phyloP scores from a whole-genome alignment of 1,140 invertebrate species.

The Pseudoatta argentina region DNA sequence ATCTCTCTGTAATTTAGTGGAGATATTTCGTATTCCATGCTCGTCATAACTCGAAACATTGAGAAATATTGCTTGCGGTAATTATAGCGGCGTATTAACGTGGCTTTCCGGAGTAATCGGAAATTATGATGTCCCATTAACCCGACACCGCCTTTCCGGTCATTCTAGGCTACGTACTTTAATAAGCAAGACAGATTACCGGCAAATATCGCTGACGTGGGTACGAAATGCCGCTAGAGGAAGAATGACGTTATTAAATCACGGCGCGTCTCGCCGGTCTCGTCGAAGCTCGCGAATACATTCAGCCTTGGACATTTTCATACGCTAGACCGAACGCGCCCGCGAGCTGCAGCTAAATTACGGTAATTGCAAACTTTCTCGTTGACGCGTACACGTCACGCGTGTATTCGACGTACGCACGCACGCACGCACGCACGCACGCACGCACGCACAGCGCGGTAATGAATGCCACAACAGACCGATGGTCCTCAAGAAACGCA shows the following conservation, averaged over 20 bases:
- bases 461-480: constrained; percentile 25
- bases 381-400: constrained; percentile 39
- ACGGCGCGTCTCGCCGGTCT: not conserved
- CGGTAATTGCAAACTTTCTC: constrained; percentile 55
- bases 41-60: not conserved
- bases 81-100: not conserved
- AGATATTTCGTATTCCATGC: too few relatives aligned
- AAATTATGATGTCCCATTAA: constrained; percentile 19
- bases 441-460: not conserved
- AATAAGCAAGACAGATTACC: constrained; percentile 6
- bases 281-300: not conserved
- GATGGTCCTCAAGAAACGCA: constrained; percentile 11
- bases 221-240: not conserved
- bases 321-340: not conserved
- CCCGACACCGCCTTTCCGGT: not conserved
- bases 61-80: constrained; percentile 19
- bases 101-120: not conserved
- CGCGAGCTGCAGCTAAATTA: constrained; percentile 34
- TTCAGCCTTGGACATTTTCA: constrained; percentile 20
- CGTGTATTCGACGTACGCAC: not conserved
- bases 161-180: not conserved
- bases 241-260: constrained; percentile 23
- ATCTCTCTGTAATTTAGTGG: not conserved
- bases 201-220: not conserved
- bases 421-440: too few relatives aligned